These are phyloP conservation scores for Microtus agrestis DNA, from an alignment of 2,797 vertebrate genomes.

Conservation along the genomic window DNA sequence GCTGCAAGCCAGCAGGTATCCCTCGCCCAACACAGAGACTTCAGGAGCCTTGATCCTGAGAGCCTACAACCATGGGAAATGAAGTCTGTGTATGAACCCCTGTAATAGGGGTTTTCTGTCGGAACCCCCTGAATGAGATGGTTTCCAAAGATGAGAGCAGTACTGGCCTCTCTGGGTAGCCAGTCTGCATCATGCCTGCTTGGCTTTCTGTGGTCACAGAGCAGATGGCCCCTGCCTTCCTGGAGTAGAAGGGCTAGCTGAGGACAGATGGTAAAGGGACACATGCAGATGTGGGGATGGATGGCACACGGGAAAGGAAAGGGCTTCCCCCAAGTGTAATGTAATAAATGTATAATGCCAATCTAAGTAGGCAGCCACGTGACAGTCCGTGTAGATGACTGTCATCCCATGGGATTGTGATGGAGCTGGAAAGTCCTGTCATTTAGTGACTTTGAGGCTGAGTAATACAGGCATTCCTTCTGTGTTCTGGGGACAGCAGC, in stretches of 20 bases:
- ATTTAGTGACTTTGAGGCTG: not conserved
- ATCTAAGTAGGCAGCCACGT: not conserved
- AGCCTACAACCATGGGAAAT: not conserved
- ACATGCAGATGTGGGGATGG: not conserved
- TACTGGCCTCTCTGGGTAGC: not conserved
- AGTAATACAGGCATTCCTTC: not conserved
- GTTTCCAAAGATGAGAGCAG: not conserved
- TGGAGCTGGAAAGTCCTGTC: not conserved
- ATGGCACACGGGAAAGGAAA: not conserved
- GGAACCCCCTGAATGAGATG: not conserved
- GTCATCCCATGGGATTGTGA: not conserved
- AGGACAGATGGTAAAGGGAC: not conserved
- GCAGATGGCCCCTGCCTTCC: not conserved
- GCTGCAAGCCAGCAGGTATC: not conserved
- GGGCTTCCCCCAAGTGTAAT: not conserved
- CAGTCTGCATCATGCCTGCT: not conserved
- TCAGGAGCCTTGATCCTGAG: not conserved
- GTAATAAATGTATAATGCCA: not conserved
- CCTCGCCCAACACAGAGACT: not conserved
- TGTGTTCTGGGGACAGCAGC: not conserved
- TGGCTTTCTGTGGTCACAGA: not conserved
- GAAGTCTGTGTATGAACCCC: not conserved
- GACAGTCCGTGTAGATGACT: not conserved
- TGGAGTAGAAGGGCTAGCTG: not conserved
- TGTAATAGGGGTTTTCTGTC: not conserved